Percentiles rank a stretch among this genome's conserved stretches.
phyloP scores from a whole-genome alignment of 2,113 vertebrate genomes.

The Toxotes jaculatrix region DNA sequence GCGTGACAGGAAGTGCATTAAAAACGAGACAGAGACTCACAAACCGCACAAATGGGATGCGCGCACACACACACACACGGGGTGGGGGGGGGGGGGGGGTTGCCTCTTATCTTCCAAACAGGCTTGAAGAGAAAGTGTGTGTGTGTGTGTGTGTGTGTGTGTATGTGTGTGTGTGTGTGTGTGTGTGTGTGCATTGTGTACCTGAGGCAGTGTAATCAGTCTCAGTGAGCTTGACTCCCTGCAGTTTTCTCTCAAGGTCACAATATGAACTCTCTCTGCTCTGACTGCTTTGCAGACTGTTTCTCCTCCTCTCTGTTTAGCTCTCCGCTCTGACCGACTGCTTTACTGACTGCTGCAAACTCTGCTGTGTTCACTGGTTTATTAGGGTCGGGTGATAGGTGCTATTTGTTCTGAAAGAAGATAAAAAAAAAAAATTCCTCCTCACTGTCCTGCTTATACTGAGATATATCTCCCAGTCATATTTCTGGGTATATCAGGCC shows the following conservation, averaged over 20 bases:
- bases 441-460: not conserved
- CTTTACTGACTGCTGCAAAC: not conserved
- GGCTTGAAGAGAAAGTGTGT: not conserved
- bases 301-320: not conserved
- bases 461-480: not conserved
- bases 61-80: not conserved
- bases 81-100: too few species aligned
- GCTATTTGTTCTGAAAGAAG: not conserved
- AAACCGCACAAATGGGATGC: not conserved
- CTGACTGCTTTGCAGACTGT: not conserved
- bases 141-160: not conserved
- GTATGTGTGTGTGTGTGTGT: not conserved
- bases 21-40: not conserved
- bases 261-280: conserved; percentile 10
- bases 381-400: not conserved
- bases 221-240: conserved; percentile 17
- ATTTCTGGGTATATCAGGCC: not conserved
- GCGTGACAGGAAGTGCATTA: not conserved
- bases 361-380: not conserved
- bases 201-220: conserved; percentile 37
- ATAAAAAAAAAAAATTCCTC: too few species aligned
- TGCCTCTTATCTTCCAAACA: not conserved
- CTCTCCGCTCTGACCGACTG: not conserved
- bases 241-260: conserved; percentile 42
- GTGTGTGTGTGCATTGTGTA: not conserved